Evolutionary conservation across 2,113 vertebrate genomes (phyloP), one percentile per base, ranked within the genome.

Genomic region (Cynoglossus semilaevis): DNA sequence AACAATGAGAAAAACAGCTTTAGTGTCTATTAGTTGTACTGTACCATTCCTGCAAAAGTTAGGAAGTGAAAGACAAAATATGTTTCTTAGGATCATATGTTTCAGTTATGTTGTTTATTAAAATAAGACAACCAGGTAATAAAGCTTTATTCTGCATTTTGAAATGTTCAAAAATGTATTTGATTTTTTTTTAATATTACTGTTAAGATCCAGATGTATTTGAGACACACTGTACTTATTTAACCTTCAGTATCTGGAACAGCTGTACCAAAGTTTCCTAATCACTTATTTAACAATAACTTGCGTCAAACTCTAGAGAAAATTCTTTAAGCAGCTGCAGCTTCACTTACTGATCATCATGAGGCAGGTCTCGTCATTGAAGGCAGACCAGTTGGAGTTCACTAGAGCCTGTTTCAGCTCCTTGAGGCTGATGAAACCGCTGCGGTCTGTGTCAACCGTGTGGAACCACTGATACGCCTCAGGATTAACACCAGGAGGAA

Each of bases 391-490:
- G 89, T 99, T 98, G 81, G 93, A 93, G 88, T 98, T 99, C 79
- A 96, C 85, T 4, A 99, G 92, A 0, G 96, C 95, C 83, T 96
- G 95, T 66, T 94, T 94, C 55, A 99, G 92, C 85, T 99, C 96
- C 79, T 93, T 96, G 12, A 84, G 61, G 1, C 90, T 93, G 87
- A 99, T 98, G 83, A 77, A 95, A 52, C 96, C 95, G 1, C 95
- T 99, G 82, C 19, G 91, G 79, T 98, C 96, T 0, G 84, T 56
- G 46, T 98, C 96, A 1, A 98, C 96, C 0, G 86, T 87, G 71
- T 93, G 93, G 89, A 99, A 98, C 96, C 96, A 98, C 81, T 95
- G 93, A 34, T 90, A 91, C 0, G 94, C 93, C 80, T 99, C 96
- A 0, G 89, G 92, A 43, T 94, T 94, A 74, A 98, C 91, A 0